Evolutionary conservation across 1,140 invertebrate species (phyloP), one percentile per base, ranked within the genome.

Genomic region (Cheumatopsyche charites): DNA sequence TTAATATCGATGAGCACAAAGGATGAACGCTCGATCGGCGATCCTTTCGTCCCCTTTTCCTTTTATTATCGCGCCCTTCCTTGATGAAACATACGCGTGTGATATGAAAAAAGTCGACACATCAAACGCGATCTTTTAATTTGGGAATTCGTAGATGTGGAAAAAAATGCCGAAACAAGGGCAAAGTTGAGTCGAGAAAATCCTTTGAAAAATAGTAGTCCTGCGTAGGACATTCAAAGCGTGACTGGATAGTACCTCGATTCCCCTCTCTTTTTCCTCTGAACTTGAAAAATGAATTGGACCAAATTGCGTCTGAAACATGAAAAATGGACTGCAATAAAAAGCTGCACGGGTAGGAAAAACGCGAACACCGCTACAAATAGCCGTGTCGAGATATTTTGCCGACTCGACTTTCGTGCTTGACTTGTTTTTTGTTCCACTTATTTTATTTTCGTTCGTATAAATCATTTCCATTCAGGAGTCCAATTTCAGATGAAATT

Each of bases 231-330:
- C 61, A 43, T 61, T 61, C 68, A 70, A 70, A 69, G 70, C 58
- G 68, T 68, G 66, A 68, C 66, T 47, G 36, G 19, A 19, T 58
- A 41, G 21, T 29, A 49, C 61, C 41, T 36, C 3, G 29, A 3
- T 36, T 36, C 62, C 19, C 49, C 23, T 62, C 45, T 13, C 67
- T n/a, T 23, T 36, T 36, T 25, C n/a, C 41, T 55, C 41, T 75
- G 73, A 75, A 75, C 73, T 75, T 75, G 73, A 75, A 75, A 75
- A 75, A 75, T 75, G 73, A 75, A 75, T 75, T 72, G 73, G 69
- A 72, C 58, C 73, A 75, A 75, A 75, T 75, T 75, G 73, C 71
- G 43, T 75, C 67, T 72, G 73, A 58, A 72, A 72, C 73, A 70
- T 75, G 73, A 75, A 75, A 75, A 75, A 75, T 75, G 70, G 62